Evolutionary conservation across 1,140 invertebrate species (phyloP).

Genomic region (Achatina immaculata): DNA sequence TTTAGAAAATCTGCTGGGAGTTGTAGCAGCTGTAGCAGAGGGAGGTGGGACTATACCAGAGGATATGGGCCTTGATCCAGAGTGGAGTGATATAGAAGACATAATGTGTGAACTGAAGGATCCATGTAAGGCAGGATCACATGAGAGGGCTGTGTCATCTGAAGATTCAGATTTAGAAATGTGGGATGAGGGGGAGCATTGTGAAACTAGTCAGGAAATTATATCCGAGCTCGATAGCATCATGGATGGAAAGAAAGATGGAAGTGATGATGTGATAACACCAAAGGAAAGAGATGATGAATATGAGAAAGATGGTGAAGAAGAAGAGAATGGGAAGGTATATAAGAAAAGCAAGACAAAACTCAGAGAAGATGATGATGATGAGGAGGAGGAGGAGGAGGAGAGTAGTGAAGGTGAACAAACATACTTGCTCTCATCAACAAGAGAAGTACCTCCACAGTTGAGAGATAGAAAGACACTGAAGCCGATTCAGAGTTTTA

Average conservation of each 20-base stretch:
- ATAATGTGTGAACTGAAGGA: neutral
- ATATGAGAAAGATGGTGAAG: neutral
- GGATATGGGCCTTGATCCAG: neutral
- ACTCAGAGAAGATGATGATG: neutral
- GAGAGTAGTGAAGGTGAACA: neutral
- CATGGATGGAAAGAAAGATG: neutral
- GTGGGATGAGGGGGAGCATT: neutral
- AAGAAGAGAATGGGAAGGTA: neutral
- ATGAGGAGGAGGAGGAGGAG: neutral
- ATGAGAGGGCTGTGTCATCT: neutral
- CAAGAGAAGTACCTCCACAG: conserved; percentile 20
- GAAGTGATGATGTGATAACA: neutral
- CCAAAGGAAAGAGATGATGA: neutral
- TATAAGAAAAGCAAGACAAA: neutral
- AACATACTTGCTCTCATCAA: neutral
- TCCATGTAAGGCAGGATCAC: conserved; percentile 1
- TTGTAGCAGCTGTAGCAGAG: neutral
- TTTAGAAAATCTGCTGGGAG: neutral
- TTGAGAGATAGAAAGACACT: conserved; percentile 27
- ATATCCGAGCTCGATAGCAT: neutral
- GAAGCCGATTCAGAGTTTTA: conserved; percentile 35
- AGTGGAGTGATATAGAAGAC: neutral
- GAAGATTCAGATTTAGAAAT: neutral
- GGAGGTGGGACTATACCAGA: conserved; percentile 3
- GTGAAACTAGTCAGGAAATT: neutral